Base-by-base conservation (phyloP, 2,888 invertebrate genomes). In the Melitaea athalia region DNA sequence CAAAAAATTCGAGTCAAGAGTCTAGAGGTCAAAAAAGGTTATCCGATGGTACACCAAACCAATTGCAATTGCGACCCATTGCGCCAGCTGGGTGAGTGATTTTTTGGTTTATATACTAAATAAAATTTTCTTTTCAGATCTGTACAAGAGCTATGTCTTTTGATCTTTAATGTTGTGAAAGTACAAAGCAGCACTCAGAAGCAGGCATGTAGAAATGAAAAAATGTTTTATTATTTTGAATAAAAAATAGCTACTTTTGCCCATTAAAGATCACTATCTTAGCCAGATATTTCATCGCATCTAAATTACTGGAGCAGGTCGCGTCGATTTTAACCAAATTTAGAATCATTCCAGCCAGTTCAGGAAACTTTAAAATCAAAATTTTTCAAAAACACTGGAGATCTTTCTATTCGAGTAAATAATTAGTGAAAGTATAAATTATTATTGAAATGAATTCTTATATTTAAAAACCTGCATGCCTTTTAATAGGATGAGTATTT, bases 81-180 rank as follows among this genome's bases (percentile, higher is more conserved):
- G 93, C 93, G 11, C 92, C 93, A 0, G 91, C 92, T 12, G 89
- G 89, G 91, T 91, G 84, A 86, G 91, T 78, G n/a, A 3, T 45
- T 55, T 15, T 15, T 60, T n/a, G 60, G n/a, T 49, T 38, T 55
- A 43, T 55, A 5, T 12, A 50, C 2, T 38, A 42, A 24, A 12
- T 38, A 50, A 55, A 63, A 31, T 33, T 50, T 55, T 60, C n/a
- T 71, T 64, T 59, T 64, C 67, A 69, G 57, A 42, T 57, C 31
- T 45, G 59, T 33, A 55, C 15, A 12, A 17, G 55, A 50, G 38
- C 43, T 64, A 64, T 62, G 50, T 42, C 64, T 33, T 62, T 24
- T n/a, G 33, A 47, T 49, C 5, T 31, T 33, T 47, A 47, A 11
- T 50, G 15, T 12, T 24, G 47, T 57, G 31, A 17, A 52, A 59